These are phyloP conservation scores for Platysternon megacephalum DNA, from an alignment of 2,113 vertebrate genomes.

Conservation along the genomic window DNA sequence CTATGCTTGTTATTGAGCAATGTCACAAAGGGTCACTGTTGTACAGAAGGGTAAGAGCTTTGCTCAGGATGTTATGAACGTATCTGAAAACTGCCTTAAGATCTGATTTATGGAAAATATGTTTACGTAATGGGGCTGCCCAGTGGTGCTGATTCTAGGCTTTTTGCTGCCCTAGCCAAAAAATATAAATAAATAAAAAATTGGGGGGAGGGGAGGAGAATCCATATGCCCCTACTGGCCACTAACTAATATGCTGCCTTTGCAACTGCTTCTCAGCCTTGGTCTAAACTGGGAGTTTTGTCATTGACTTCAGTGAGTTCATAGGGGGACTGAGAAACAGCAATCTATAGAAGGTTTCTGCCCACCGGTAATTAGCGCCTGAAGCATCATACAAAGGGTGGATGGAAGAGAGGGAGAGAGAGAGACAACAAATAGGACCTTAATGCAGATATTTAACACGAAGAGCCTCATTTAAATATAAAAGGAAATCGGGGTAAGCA, in stretches of 20 bases:
- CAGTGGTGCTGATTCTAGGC: not conserved
- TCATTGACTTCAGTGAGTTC: not conserved
- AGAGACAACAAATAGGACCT: not conserved
- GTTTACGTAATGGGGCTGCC: not conserved
- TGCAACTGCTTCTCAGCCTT: not conserved
- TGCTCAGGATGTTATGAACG: not conserved
- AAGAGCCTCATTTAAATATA: conserved; percentile 32
- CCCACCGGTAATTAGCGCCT: conserved; percentile 18
- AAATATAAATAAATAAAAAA: not conserved
- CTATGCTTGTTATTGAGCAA: conserved; percentile 51
- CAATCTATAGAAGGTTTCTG: not conserved
- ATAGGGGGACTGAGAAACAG: not conserved
- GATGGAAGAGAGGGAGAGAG: conserved; percentile 42
- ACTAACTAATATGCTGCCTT: not conserved
- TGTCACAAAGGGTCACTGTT: conserved; percentile 42
- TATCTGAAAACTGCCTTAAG: not conserved
- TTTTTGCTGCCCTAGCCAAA: conserved; percentile 1
- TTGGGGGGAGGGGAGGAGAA: not conserved
- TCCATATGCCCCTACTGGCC: not conserved
- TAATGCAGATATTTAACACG: not conserved
- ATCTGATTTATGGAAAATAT: not conserved
- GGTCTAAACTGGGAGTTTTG: not conserved
- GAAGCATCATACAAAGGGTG: not conserved
- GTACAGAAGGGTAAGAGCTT: not conserved
- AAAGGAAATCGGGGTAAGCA: conserved; percentile 1